A percentile compares a stretch with the other conserved stretches of the same genome.
Evolutionary conservation across 1,140 invertebrate genomes (phyloP).

Genomic region (Galleria mellonella): DNA sequence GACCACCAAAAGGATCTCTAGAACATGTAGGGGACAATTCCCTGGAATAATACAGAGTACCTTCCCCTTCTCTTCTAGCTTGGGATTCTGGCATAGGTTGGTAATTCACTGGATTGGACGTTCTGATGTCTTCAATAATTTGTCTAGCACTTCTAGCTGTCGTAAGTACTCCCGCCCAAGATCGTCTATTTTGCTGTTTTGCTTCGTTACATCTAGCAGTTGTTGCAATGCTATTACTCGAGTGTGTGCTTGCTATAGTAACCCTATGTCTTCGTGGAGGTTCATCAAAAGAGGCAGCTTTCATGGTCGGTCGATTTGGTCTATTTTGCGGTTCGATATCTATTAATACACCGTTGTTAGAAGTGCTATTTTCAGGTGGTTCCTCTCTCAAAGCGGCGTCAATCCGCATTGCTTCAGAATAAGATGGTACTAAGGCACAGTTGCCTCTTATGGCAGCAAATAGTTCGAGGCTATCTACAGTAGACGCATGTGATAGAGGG

Average conservation of each 20-base stretch:
- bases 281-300: slow-evolving; percentile 62
- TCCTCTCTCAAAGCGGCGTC: slow-evolving; percentile 64
- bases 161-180: slow-evolving; percentile 62
- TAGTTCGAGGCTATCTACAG: slow-evolving; percentile 59
- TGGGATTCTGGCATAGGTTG: slow-evolving; percentile 49
- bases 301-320: slow-evolving; percentile 33
- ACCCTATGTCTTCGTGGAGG: slow-evolving; percentile 44
- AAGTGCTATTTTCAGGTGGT: slow-evolving; percentile 31
- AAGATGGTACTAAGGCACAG: slow-evolving; percentile 75
- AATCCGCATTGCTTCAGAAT: slow-evolving; percentile 77
- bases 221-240: slow-evolving; percentile 45
- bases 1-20: slow-evolving; percentile 77
- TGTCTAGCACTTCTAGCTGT: slow-evolving; percentile 52
- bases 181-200: slow-evolving; percentile 55
- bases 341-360: slow-evolving; percentile 29
- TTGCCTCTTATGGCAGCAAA: slow-evolving; percentile 68
- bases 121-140: slow-evolving; percentile 53
- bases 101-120: slow-evolving; percentile 39
- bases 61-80: slow-evolving; percentile 39
- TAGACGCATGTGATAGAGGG: slow-evolving; percentile 77
- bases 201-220: slow-evolving; percentile 40
- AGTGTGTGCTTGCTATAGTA: slow-evolving; percentile 49
- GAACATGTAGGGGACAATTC: slow-evolving; percentile 78
- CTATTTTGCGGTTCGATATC: slow-evolving; percentile 39
- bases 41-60: slow-evolving; percentile 76